Evolutionary conservation across 2,113 vertebrate genomes (phyloP).

Genomic region (Triplophysa siluroides): DNA sequence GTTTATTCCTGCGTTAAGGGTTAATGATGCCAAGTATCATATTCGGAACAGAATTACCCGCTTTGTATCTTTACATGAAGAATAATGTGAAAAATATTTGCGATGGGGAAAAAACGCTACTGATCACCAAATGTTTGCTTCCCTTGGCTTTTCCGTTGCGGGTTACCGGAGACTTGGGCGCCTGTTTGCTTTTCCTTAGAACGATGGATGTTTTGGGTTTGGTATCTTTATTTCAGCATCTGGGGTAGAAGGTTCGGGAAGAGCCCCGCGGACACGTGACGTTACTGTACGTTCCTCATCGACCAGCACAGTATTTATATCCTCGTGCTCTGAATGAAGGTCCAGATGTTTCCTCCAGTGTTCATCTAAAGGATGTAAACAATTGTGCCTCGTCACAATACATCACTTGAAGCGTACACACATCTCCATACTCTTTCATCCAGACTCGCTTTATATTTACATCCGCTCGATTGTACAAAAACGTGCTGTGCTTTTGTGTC

Average conservation of each 20-base stretch:
- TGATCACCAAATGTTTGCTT: constrained; percentile 69
- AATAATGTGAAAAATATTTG: constrained; percentile 77
- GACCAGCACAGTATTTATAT: constrained; percentile 62
- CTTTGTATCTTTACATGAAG: constrained; percentile 68
- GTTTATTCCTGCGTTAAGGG: constrained; percentile 68
- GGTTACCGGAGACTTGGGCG: constrained; percentile 52
- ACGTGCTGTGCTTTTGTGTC: constrained; percentile 29
- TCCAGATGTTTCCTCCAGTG: constrained; percentile 15
- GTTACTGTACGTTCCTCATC: constrained; percentile 24
- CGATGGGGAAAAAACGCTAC: constrained; percentile 71
- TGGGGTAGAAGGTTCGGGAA: too few species aligned
- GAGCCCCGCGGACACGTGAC: neutral
- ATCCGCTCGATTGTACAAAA: neutral
- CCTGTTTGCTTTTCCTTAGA: constrained; percentile 53
- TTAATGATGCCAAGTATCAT: constrained; percentile 70
- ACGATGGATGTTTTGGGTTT: constrained; percentile 39
- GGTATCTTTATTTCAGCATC: neutral
- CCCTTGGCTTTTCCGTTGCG: constrained; percentile 54
- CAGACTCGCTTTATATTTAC: neutral
- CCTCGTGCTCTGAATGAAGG: constrained; percentile 42
- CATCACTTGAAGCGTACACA: neutral
- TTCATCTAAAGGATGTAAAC: constrained; percentile 47
- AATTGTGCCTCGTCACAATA: constrained; percentile 4
- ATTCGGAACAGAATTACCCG: constrained; percentile 59
- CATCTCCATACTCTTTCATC: neutral